Evolutionary conservation across 1,140 invertebrate genomes (phyloP), one percentile per base, ranked within the genome.

Genomic region (Antheraea pernyi): DNA sequence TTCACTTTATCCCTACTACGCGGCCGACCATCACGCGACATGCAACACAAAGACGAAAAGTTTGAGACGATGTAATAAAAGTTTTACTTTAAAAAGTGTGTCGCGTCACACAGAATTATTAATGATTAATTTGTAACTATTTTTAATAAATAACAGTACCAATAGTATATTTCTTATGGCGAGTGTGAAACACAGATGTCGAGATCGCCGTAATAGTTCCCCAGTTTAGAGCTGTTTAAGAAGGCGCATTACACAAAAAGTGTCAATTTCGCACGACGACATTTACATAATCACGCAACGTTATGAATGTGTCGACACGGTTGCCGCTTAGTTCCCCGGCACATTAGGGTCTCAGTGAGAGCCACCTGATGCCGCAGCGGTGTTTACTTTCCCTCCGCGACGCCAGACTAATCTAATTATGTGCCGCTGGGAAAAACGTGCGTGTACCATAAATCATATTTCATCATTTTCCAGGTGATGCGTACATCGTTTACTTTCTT

Each of bases 361-460:
- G 74, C 76, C 81, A 85, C 82, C 83, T 84, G 83, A 81, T 82
- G 80, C 82, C 76, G 75, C 67, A 61, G 70, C 79, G 77, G 77
- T 86, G 82, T 83, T 80, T 84, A 76, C 73, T 83, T 78, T 83
- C 73, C 71, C 53, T 62, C 30, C 58, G 60, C 70, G 67, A 68
- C 66, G 69, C 58, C 58, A 16, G 75, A 59, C 65, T 46, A 83
- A 84, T 84, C 81, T 84, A 83, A 84, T 85, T 85, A 83, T 72
- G 71, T 59, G 18, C n/a, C 18, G 19, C 65, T 16, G 65, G 61
- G 73, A 73, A 76, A 75, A 75, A 75, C 75, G 69, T 75, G 75
- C 70, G 71, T 61, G 65, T 48, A 73, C 72, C 69, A 84, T 87
- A 83, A 80, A 87, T 87, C 83, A 87, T 83, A 73, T 78, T 87